Evolutionary conservation across 2,888 invertebrate genomes (phyloP).

Genomic region (Tachina grossa): DNA sequence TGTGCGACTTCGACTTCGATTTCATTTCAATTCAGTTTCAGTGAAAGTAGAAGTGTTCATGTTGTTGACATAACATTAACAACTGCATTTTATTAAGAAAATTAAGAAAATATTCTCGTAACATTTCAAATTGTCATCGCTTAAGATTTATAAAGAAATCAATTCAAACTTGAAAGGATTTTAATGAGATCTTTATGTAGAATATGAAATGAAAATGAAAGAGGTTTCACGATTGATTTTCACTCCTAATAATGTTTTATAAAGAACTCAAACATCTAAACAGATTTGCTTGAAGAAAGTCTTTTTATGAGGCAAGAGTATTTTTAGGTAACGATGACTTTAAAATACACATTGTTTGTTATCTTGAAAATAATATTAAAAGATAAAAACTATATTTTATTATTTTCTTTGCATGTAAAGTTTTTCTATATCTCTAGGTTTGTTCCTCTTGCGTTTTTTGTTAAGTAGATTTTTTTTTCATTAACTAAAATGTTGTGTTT

Average conservation of each 20-base stretch:
- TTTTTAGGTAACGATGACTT: slow-evolving; percentile 11
- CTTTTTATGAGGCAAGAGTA: not conserved
- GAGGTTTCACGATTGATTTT: slow-evolving; percentile 36
- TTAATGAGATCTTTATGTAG: slow-evolving; percentile 45
- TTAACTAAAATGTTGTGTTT: slow-evolving; percentile 57
- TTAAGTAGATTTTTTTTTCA: slow-evolving; percentile 54
- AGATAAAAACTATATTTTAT: slow-evolving; percentile 63
- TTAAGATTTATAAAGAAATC: slow-evolving; percentile 51
- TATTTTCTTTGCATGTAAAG: slow-evolving; percentile 57
- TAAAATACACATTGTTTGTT: slow-evolving; percentile 24
- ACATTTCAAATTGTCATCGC: slow-evolving; percentile 39
- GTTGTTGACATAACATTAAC: slow-evolving; percentile 66
- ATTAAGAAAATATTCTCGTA: slow-evolving; percentile 19
- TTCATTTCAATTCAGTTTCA: slow-evolving; percentile 48
- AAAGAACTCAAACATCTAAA: not conserved
- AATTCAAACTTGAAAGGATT: slow-evolving; percentile 61
- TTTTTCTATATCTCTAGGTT: slow-evolving; percentile 21
- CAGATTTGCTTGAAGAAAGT: not conserved
- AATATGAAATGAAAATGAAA: slow-evolving; percentile 5
- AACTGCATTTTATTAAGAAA: slow-evolving; percentile 55
- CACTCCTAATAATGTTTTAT: not conserved
- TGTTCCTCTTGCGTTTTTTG: slow-evolving; percentile 25
- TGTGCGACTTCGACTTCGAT: slow-evolving; percentile 53
- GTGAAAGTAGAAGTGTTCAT: slow-evolving; percentile 65
- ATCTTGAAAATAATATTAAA: slow-evolving; percentile 49